Evolutionary conservation across 2,888 invertebrate species (phyloP), one percentile per base, ranked within the genome.

Genomic region (Nomada ruficornis): DNA sequence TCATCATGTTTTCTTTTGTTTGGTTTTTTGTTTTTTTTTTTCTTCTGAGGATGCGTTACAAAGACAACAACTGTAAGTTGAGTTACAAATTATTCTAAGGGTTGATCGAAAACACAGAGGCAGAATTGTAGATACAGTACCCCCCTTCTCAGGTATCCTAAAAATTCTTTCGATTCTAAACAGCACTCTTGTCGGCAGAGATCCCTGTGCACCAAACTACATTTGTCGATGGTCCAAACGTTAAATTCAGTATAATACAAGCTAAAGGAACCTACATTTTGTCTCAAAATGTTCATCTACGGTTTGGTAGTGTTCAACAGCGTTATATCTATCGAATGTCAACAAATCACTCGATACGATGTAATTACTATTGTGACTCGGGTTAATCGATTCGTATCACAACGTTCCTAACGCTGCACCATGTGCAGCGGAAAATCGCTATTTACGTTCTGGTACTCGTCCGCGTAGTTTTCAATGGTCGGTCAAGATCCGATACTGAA

Each of bases 151-250:
- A 73, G 57, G 47, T 36, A 44, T 74, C 60, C 70, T 57, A 26
- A 44, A 18, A 4, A 52, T n/a, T 62, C 68, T 47, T 60, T n/a
- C 42, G 4, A n/a, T 77, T 50, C 11, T 52, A 70, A 60, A 29
- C 0, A 36, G 36, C 15, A 29, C 63, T 23, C 23, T 13, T 15
- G 23, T 26, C 26, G 11, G n/a, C 57, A 26, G 54, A 83, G 59
- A 57, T 29, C 44, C 69, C 77, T 67, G 77, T 79, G 82, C 78
- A 64, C 59, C 76, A 60, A 70, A 72, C 63, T 47, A 26, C n/a
- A 10, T 72, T 67, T 60, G 69, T 86, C 76, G 75, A 85, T 86
- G 86, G 86, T 86, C 87, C 82, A 59, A 82, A 68, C 74, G 26
- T 84, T 69, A 74, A 72, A 68, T 63, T 84, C 82, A 71, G 77